Conservation (phyloP, 2,888 invertebrate genomes). For the Cheilosia grossa region DNA sequence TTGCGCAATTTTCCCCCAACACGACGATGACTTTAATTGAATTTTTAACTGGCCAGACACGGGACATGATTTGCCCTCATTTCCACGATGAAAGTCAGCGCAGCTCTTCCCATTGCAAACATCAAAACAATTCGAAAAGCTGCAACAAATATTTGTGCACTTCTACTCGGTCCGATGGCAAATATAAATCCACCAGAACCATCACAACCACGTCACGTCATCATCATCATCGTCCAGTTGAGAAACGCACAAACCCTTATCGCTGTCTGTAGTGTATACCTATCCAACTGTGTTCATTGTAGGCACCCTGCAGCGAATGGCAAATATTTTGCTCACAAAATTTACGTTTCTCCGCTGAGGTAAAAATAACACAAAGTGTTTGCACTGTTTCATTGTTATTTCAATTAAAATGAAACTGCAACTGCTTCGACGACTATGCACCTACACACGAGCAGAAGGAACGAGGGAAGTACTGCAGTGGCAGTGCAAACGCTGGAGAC, state of each 20-base stretch:
- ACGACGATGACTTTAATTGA: conserved; percentile 45
- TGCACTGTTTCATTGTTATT: conserved; percentile 73
- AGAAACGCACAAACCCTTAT: conserved; percentile 45
- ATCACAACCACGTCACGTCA: conserved; percentile 45
- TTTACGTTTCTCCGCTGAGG: conserved; percentile 69
- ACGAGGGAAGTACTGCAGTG: conserved; percentile 48
- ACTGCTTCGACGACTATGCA: conserved; percentile 40
- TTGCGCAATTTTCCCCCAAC: neutral
- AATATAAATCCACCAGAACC: conserved; percentile 46
- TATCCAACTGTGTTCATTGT: neutral
- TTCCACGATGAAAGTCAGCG: conserved; percentile 35
- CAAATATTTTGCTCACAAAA: conserved; percentile 71
- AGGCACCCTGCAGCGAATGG: conserved; percentile 62
- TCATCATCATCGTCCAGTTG: conserved; percentile 45
- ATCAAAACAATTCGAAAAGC: conserved; percentile 64
- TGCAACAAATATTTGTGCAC: conserved; percentile 69
- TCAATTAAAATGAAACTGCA: conserved; percentile 72
- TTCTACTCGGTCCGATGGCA: conserved; percentile 47
- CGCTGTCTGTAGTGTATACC: conserved; percentile 15
- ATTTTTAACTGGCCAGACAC: conserved; percentile 48
- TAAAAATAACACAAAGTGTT: conserved; percentile 74
- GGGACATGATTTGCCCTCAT: conserved; percentile 55
- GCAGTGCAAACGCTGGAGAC: conserved; percentile 35
- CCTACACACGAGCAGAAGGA: neutral
- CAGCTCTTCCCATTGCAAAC: conserved; percentile 35